Conservation (phyloP, 2,797 vertebrate genomes). For the Typhlichthys subterraneus region DNA sequence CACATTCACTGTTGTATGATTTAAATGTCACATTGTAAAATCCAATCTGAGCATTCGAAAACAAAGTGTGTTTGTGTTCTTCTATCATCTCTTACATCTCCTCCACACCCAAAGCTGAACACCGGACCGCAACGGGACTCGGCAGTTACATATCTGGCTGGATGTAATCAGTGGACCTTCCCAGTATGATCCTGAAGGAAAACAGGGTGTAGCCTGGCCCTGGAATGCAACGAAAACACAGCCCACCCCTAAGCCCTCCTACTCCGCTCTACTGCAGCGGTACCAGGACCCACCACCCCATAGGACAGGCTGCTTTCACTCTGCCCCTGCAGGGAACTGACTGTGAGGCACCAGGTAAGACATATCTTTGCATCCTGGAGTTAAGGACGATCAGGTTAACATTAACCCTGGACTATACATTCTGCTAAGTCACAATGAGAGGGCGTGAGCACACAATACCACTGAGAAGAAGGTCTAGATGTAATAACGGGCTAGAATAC, state of each 20-base stretch:
- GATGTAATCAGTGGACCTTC: slow-evolving; percentile 59
- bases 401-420: slow-evolving; percentile 7
- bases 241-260: slow-evolving; percentile 28
- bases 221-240: slow-evolving; percentile 70
- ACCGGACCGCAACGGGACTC: slow-evolving; percentile 5
- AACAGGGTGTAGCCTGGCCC: slow-evolving; percentile 75
- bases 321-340: slow-evolving; percentile 18
- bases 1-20: too few relatives aligned
- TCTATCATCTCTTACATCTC: not conserved
- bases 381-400: slow-evolving; percentile 27
- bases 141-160: slow-evolving; percentile 60
- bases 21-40: too few relatives aligned
- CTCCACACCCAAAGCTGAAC: slow-evolving; percentile 1
- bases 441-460: slow-evolving; percentile 38
- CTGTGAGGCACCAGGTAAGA: slow-evolving; percentile 21
- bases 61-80: not conserved
- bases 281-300: slow-evolving; percentile 25
- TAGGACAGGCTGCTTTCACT: slow-evolving; percentile 27
- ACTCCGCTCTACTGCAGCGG: slow-evolving; percentile 16
- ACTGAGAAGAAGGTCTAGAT: not conserved
- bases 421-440: slow-evolving; percentile 15
- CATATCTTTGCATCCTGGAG: slow-evolving; percentile 25
- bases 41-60: not conserved
- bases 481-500: too few relatives aligned
- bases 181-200: slow-evolving; percentile 53